Conservation (phyloP, 2,113 vertebrate genomes). For the Corythornis madagascariensis region DNA sequence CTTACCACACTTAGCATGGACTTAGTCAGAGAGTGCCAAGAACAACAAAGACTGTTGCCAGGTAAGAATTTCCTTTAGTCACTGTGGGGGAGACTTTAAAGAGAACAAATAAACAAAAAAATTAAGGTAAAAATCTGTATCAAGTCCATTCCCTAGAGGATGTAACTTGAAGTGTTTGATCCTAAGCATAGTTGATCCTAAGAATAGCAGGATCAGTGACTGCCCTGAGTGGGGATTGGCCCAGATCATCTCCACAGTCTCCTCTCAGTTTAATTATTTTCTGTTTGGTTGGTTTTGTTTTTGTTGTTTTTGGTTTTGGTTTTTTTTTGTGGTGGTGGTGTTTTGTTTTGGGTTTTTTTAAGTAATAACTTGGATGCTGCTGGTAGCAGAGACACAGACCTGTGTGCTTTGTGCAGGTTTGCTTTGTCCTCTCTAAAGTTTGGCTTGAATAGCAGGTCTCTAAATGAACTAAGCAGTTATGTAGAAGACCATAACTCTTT, state of each 20-base stretch:
- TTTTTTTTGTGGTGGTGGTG: too few species aligned
- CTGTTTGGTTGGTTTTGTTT: not conserved
- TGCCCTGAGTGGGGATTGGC: not conserved
- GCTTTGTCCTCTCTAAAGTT: not conserved
- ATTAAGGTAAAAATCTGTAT: too few species aligned
- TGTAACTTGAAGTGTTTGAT: not conserved
- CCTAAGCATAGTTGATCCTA: too few species aligned
- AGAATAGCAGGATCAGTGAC: not conserved
- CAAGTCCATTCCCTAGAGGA: not conserved
- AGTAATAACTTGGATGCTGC: not conserved
- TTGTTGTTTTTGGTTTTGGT: not conserved
- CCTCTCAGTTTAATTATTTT: not conserved
- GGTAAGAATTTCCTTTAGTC: not conserved
- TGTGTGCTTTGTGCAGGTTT: not conserved
- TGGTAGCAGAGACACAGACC: not conserved
- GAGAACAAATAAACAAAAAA: too few species aligned
- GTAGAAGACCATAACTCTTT: not conserved
- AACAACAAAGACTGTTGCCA: not conserved
- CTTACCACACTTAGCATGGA: not conserved
- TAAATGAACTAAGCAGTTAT: not conserved
- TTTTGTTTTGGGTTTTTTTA: not conserved
- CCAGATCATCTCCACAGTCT: not conserved
- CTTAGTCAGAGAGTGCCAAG: not conserved
- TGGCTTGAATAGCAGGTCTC: not conserved
- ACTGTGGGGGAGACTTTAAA: not conserved